These are phyloP conservation scores for Drosophila kikkawai DNA, from an alignment of 1,140 invertebrate genomes.

Conservation along the genomic window DNA sequence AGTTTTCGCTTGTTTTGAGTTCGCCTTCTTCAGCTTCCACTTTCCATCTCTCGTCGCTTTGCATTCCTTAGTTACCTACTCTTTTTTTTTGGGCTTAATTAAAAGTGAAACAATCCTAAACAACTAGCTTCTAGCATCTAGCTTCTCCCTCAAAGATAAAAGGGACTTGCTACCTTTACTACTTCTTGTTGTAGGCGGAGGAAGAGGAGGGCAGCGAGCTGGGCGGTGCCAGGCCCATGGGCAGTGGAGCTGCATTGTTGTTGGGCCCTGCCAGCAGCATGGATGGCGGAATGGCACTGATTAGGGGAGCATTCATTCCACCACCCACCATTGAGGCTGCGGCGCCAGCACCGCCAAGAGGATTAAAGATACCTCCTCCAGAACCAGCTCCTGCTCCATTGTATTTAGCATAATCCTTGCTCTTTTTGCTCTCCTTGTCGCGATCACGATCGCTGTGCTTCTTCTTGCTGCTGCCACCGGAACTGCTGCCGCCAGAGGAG, in stretches of 20 bases:
- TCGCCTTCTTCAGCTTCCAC: slow-evolving; percentile 7
- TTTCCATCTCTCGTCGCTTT: neutral
- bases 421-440: slow-evolving; percentile 83
- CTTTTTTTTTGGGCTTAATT: slow-evolving; percentile 40
- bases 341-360: slow-evolving; percentile 73
- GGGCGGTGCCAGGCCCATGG: slow-evolving; percentile 39
- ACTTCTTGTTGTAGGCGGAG: slow-evolving; percentile 69
- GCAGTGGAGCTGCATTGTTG: neutral
- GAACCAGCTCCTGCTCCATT: slow-evolving; percentile 63
- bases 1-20: slow-evolving; percentile 49
- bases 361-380: slow-evolving; percentile 30
- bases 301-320: slow-evolving; percentile 31
- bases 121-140: slow-evolving; percentile 47
- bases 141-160: slow-evolving; percentile 9
- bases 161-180: slow-evolving; percentile 22
- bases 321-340: slow-evolving; percentile 30
- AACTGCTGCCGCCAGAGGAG: slow-evolving; percentile 42
- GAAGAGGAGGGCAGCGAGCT: slow-evolving; percentile 39
- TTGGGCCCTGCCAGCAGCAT: slow-evolving; percentile 56
- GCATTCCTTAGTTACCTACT: neutral
- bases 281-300: slow-evolving; percentile 34
- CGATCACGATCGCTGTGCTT: slow-evolving; percentile 87
- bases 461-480: slow-evolving; percentile 79
- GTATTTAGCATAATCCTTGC: slow-evolving; percentile 76
- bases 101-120: slow-evolving; percentile 64